phyloP scores from a whole-genome alignment of 2,113 vertebrate genomes.

The Podilymbus podiceps region DNA sequence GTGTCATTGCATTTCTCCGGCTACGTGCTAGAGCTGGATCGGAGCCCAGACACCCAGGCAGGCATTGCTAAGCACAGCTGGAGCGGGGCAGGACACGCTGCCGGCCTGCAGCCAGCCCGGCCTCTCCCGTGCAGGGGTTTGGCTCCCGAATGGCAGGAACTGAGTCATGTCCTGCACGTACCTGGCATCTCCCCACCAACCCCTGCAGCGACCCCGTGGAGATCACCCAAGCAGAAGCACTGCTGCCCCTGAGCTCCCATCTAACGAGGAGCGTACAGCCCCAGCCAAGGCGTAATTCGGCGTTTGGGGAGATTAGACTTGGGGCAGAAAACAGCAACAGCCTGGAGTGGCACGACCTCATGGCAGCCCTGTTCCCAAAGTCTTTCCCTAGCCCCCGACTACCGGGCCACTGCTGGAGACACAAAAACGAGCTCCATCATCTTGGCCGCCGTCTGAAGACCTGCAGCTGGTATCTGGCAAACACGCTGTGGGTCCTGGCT shows the following conservation, averaged over 20 bases:
- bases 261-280: accelerated
- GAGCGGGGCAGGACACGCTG: not conserved
- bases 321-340: not conserved
- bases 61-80: not conserved
- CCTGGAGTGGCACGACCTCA: not conserved
- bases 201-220: not conserved
- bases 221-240: not conserved
- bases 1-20: not conserved
- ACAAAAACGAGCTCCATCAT: not conserved
- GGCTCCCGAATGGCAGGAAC: not conserved
- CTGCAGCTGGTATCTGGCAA: not conserved
- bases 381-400: not conserved
- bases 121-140: not conserved
- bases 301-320: accelerated
- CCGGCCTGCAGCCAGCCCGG: not conserved
- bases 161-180: not conserved
- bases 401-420: not conserved
- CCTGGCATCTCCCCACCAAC: not conserved
- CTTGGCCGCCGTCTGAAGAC: not conserved
- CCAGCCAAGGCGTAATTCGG: not conserved
- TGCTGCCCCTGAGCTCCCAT: not conserved
- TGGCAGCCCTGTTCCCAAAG: not conserved
- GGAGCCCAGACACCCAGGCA: not conserved
- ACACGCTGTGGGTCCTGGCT: not conserved
- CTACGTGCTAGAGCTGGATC: not conserved